Conservation (phyloP, 2,113 vertebrate genomes). For the Chloropsis cyanopogon region DNA sequence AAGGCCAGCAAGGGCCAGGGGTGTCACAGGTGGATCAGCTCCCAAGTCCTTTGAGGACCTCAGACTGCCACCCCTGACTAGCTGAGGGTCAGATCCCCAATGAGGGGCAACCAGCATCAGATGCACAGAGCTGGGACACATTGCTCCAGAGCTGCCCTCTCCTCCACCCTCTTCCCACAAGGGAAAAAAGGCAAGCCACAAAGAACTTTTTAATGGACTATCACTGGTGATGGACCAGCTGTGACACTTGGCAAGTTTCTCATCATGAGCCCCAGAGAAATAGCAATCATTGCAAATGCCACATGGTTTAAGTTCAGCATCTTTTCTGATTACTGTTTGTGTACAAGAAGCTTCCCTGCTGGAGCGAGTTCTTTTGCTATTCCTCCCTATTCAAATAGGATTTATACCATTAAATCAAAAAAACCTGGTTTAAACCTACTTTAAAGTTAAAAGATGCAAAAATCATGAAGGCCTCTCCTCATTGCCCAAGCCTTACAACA, state of each 20-base stretch:
- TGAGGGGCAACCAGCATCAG: background rate
- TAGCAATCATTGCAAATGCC: background rate
- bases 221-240: background rate
- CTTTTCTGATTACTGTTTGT: background rate
- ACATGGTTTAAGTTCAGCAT: background rate
- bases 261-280: background rate
- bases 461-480: background rate
- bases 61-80: background rate
- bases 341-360: background rate
- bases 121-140: background rate
- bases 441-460: background rate
- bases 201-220: background rate
- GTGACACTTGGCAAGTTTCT: background rate
- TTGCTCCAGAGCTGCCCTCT: rapidly evolving
- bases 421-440: background rate
- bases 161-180: background rate
- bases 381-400: background rate
- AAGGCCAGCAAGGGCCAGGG: background rate
- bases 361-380: background rate
- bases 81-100: background rate
- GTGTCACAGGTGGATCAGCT: background rate
- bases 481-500: background rate
- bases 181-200: background rate
- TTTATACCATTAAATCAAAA: background rate
- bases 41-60: background rate